These are phyloP conservation scores for Lasioglossum lativentre DNA, from an alignment of 2,888 invertebrate genomes.

Conservation along the genomic window DNA sequence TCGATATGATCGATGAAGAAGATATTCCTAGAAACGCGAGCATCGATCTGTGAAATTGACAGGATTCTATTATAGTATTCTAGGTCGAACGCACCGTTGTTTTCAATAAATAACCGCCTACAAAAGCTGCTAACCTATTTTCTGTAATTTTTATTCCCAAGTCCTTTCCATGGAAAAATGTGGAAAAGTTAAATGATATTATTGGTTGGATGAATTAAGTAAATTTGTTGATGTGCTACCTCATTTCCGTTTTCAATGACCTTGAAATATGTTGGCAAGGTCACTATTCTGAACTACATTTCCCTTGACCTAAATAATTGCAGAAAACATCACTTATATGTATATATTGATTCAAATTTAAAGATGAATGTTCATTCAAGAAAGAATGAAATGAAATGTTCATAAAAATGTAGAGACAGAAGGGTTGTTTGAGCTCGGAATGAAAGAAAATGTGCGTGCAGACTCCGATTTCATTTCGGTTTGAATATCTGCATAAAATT, in stretches of 20 bases:
- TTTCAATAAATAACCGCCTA: background rate
- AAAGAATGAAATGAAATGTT: background rate
- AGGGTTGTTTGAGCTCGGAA: background rate
- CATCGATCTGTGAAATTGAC: conserved; percentile 64
- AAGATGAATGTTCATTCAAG: background rate
- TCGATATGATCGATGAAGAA: conserved; percentile 22
- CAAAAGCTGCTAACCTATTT: background rate
- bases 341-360: no score
- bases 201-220: no score
- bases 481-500: background rate
- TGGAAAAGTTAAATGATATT: background rate
- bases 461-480: background rate
- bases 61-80: conserved; percentile 42
- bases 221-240: no score
- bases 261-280: no score
- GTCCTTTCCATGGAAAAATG: background rate
- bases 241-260: no score
- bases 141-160: background rate
- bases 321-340: no score
- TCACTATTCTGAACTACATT: no score
- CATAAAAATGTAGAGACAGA: background rate
- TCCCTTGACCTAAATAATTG: no score
- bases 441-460: background rate
- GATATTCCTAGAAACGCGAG: conserved; percentile 17
- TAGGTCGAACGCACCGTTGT: conserved; percentile 18